Percentiles rank a stretch among this genome's conserved stretches.
These are phyloP conservation scores for Notocelia uddmanniana DNA, from an alignment of 2,888 invertebrate genomes.

Conservation along the genomic window DNA sequence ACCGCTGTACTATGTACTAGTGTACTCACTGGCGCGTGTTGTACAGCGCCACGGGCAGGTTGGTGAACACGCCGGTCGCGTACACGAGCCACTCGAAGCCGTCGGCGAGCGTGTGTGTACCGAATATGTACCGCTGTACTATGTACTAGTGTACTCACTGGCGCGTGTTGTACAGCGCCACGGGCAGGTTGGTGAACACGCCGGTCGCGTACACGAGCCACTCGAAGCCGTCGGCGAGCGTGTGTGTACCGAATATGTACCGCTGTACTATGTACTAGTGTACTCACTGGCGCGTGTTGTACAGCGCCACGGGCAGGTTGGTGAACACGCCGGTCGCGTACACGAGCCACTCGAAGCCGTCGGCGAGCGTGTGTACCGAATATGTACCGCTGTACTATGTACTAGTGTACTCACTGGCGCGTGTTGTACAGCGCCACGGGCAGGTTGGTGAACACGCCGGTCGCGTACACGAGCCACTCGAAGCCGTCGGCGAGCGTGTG, in stretches of 20 bases:
- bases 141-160: no score
- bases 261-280: constrained; percentile 94
- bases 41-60: constrained; percentile 94
- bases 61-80: constrained; percentile 91
- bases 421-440: constrained; percentile 96
- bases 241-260: constrained; percentile 87
- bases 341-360: constrained; percentile 92
- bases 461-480: constrained; percentile 93
- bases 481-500: constrained; percentile 92
- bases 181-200: constrained; percentile 93
- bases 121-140: constrained; percentile 92
- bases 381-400: constrained; percentile 91
- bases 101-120: constrained; percentile 90
- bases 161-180: constrained; percentile 96
- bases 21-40: constrained; percentile 84
- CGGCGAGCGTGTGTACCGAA: constrained; percentile 91
- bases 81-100: constrained; percentile 94
- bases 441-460: constrained; percentile 92
- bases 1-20: no score
- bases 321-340: constrained; percentile 92
- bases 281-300: no score
- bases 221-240: constrained; percentile 94
- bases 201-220: constrained; percentile 92
- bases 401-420: no score
- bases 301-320: constrained; percentile 95